phyloP scores from a whole-genome alignment of 1,140 invertebrate genomes.

The Eurosta solidaginis region DNA sequence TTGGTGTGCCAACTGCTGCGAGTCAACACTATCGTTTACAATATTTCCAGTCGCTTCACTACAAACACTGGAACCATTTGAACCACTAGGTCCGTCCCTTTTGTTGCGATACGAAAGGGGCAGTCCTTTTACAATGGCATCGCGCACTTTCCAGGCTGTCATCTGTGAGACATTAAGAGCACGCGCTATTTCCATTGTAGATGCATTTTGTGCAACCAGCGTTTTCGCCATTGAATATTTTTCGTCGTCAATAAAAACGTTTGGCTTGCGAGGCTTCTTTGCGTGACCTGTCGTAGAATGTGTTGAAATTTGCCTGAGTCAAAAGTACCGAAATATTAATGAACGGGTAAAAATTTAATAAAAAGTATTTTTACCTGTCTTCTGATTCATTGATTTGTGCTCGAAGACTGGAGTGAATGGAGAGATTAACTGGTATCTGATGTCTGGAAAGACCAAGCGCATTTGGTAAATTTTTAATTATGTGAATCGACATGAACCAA shows the following conservation, averaged over 20 bases:
- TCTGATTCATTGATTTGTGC: conserved; percentile 52
- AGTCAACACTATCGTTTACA: background rate
- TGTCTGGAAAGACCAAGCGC: conserved; percentile 38
- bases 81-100: conserved; percentile 38
- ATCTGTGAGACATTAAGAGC: conserved; percentile 56
- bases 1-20: conserved; percentile 10
- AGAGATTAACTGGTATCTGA: conserved; percentile 51
- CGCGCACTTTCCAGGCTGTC: conserved; percentile 57
- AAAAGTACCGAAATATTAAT: background rate
- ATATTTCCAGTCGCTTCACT: background rate
- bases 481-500: no score
- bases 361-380: conserved; percentile 33
- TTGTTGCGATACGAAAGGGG: conserved; percentile 56
- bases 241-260: conserved; percentile 57
- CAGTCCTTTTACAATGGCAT: conserved; percentile 56
- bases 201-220: conserved; percentile 53
- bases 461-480: no score
- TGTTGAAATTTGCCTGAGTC: background rate
- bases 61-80: conserved; percentile 20
- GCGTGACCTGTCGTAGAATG: background rate
- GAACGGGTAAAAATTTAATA: background rate
- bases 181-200: conserved; percentile 56
- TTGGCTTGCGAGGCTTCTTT: conserved; percentile 57
- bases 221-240: conserved; percentile 57
- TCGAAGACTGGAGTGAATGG: conserved; percentile 48